Percentiles rank a stretch among this genome's conserved stretches.
phyloP scores from a whole-genome alignment of 2,113 vertebrate species.

The Vireo altiloquus region DNA sequence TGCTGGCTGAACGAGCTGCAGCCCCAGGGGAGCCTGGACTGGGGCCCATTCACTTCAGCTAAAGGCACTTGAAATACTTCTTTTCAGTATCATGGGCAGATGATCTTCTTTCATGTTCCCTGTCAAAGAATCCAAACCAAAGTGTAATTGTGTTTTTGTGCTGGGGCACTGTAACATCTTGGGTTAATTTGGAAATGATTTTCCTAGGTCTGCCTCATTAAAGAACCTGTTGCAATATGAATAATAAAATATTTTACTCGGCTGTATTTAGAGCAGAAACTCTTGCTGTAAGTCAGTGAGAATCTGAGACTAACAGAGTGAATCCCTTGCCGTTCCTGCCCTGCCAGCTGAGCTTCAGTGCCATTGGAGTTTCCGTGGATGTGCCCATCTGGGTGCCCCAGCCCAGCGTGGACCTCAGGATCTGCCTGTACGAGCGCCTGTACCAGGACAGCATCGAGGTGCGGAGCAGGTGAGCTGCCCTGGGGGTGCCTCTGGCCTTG shows the following conservation, averaged over 20 bases:
- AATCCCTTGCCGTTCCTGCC: fast-evolving
- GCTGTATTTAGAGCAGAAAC: neutral
- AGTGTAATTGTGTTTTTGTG: neutral
- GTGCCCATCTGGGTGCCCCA: conserved; percentile 82
- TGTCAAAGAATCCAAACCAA: neutral
- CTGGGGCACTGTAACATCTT: neutral
- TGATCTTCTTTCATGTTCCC: neutral
- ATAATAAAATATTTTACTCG: neutral
- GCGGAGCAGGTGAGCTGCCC: conserved; percentile 77
- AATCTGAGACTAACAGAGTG: neutral
- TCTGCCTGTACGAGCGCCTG: conserved; percentile 85
- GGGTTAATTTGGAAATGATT: neutral
- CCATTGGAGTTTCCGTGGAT: conserved; percentile 62
- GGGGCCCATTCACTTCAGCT: neutral
- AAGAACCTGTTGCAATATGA: neutral
- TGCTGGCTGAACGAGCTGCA: neutral
- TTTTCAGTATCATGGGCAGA: neutral
- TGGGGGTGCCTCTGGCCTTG: fast-evolving
- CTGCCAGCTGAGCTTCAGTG: conserved; percentile 70
- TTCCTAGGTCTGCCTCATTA: neutral
- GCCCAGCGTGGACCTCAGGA: conserved; percentile 83
- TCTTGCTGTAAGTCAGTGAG: neutral
- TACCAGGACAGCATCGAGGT: conserved; percentile 83
- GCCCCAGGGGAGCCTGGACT: neutral
- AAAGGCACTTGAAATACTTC: neutral